Evolutionary conservation across 2,797 vertebrate genomes (phyloP).

Genomic region (Pachyuromys duprasi): DNA sequence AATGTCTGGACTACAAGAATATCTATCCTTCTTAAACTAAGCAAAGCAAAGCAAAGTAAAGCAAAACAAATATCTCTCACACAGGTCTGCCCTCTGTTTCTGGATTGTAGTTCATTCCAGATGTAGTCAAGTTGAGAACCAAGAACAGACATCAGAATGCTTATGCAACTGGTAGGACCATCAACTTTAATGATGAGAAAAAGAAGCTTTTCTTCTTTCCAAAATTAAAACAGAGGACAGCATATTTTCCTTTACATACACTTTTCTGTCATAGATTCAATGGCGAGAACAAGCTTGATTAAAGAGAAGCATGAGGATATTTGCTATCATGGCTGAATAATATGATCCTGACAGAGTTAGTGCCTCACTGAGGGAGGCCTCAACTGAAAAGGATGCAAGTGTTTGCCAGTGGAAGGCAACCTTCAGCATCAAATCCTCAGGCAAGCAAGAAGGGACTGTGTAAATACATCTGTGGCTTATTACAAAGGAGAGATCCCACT

Average conservation of each 20-base stretch:
- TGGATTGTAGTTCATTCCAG: too few relatives aligned
- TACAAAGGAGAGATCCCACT: neutral
- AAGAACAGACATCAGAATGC: neutral
- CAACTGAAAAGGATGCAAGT: accelerated
- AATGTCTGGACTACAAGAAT: too few relatives aligned
- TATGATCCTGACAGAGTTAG: neutral
- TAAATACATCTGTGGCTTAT: neutral
- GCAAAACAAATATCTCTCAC: too few relatives aligned
- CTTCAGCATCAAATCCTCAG: neutral
- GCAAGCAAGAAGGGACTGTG: neutral
- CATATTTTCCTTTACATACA: neutral
- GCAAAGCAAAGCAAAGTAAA: too few relatives aligned
- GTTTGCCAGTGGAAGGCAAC: neutral
- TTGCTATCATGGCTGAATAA: neutral
- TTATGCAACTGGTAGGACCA: neutral
- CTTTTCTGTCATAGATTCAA: neutral
- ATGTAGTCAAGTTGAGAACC: too few relatives aligned
- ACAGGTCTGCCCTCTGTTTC: too few relatives aligned
- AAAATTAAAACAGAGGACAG: neutral
- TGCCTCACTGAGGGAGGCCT: neutral
- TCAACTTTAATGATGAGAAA: neutral
- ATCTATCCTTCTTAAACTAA: too few relatives aligned
- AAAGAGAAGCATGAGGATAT: neutral
- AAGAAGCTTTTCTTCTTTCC: neutral
- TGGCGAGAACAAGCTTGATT: neutral